phyloP scores from a whole-genome alignment of 1,140 invertebrate species.

The Drosophila kohkoa region DNA sequence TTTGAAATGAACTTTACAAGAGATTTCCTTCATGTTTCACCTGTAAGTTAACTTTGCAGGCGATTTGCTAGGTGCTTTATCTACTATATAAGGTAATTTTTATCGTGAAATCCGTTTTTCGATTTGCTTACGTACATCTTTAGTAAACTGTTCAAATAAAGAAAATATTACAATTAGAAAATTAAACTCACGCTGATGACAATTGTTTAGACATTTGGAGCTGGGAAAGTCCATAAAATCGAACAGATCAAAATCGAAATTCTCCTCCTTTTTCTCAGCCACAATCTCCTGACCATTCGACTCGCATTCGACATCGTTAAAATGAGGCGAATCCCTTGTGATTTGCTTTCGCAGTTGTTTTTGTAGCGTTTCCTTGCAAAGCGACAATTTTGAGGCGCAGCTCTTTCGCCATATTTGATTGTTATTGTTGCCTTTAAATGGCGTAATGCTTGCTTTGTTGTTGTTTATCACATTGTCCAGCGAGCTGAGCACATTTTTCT shows the following conservation, averaged over 20 bases:
- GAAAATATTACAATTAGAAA: not conserved
- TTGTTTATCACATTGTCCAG: slow-evolving; percentile 35
- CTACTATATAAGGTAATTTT: too few relatives aligned
- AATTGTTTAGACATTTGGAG: slow-evolving; percentile 28
- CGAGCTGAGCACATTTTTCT: slow-evolving; percentile 29
- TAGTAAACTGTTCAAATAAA: not conserved
- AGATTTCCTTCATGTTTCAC: too few relatives aligned
- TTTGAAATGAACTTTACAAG: too few relatives aligned
- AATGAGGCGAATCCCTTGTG: not conserved
- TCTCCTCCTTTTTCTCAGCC: not conserved
- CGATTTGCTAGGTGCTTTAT: too few relatives aligned
- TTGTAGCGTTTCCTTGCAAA: slow-evolving; percentile 42
- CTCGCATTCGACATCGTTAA: not conserved
- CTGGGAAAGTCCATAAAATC: slow-evolving; percentile 45
- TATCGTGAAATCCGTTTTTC: too few relatives aligned
- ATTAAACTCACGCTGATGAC: slow-evolving; percentile 31
- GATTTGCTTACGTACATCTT: too few relatives aligned
- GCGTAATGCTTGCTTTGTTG: slow-evolving; percentile 19
- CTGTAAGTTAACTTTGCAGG: too few relatives aligned
- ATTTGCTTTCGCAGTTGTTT: slow-evolving; percentile 16
- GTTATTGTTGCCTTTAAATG: slow-evolving; percentile 4
- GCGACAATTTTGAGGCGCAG: slow-evolving; percentile 39
- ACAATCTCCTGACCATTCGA: not conserved
- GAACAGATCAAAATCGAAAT: slow-evolving; percentile 19
- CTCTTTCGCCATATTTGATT: slow-evolving; percentile 11